A percentile compares a stretch with the other conserved stretches of the same genome.
phyloP scores from a whole-genome alignment of 2,113 vertebrate genomes.

The Nestor notabilis region DNA sequence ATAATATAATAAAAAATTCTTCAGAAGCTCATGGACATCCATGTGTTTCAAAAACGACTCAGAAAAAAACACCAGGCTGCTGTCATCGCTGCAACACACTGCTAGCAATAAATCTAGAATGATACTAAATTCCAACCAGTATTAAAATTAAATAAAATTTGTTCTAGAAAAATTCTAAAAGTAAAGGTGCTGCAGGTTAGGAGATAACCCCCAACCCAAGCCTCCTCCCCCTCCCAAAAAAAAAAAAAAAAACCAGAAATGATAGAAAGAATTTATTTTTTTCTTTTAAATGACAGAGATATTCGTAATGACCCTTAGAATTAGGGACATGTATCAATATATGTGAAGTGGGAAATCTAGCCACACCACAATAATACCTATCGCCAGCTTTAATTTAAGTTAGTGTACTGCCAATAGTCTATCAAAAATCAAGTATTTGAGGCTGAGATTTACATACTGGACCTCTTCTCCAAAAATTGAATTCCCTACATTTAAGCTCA shows the following conservation, averaged over 20 bases:
- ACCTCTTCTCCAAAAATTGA: neutral
- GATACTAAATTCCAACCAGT: neutral
- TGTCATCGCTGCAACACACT: neutral
- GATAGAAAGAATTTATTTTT: accelerated
- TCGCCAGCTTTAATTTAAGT: neutral
- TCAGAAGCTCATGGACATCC: neutral
- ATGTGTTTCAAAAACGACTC: neutral
- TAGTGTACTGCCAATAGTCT: neutral
- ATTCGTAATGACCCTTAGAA: neutral
- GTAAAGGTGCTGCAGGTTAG: neutral
- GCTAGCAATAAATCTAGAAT: neutral
- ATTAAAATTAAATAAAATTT: neutral
- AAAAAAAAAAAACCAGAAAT: too few relatives aligned
- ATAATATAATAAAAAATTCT: neutral
- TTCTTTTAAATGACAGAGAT: neutral
- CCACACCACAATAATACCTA: neutral
- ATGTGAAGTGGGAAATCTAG: neutral
- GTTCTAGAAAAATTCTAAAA: neutral
- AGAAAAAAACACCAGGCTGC: neutral
- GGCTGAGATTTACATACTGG: neutral
- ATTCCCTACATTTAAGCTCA: neutral
- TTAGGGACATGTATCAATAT: neutral
- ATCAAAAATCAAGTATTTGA: neutral
- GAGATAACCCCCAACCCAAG: neutral
- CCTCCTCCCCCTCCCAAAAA: too few relatives aligned